phyloP scores from a whole-genome alignment of 2,888 invertebrate species.

The Nebria brevicollis region DNA sequence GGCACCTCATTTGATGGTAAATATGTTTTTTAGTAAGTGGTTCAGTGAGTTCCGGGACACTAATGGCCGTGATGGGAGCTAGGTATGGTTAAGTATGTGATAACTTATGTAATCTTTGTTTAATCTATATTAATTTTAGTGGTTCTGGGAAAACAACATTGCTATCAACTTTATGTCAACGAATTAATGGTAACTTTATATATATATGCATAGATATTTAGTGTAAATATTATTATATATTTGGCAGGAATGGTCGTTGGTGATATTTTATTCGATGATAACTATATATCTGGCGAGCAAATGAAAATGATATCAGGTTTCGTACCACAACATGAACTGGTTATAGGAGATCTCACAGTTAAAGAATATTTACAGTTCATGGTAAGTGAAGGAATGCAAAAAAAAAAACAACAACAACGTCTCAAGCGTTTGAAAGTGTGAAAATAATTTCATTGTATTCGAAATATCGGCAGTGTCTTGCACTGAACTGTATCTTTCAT shows the following conservation, averaged over 20 bases:
- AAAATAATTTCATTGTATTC: too few relatives aligned
- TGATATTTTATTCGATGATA: conserved; percentile 77
- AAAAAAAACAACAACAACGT: conserved; percentile 24
- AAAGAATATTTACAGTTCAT: conserved; percentile 87
- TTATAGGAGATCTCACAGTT: conserved; percentile 81
- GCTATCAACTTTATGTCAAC: conserved; percentile 76
- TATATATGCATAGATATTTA: neutral
- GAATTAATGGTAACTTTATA: conserved; percentile 68
- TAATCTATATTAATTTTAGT: conserved; percentile 61
- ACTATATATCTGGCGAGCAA: conserved; percentile 69
- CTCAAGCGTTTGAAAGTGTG: too few relatives aligned
- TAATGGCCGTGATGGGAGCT: conserved; percentile 80
- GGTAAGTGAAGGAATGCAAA: conserved; percentile 66
- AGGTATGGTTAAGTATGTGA: conserved; percentile 64
- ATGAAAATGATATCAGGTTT: conserved; percentile 84
- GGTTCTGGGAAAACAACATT: conserved; percentile 83
- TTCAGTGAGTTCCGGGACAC: conserved; percentile 72
- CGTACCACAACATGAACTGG: conserved; percentile 86
- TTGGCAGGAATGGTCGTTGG: conserved; percentile 69
- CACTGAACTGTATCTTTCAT: too few relatives aligned
- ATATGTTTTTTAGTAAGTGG: conserved; percentile 70
- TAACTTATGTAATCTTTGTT: conserved; percentile 28
- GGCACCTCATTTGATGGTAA: neutral
- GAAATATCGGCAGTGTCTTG: too few relatives aligned
- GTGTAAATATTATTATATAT: neutral